Evolutionary conservation across 2,113 vertebrate genomes (phyloP).

Genomic region (Columba janthina): DNA sequence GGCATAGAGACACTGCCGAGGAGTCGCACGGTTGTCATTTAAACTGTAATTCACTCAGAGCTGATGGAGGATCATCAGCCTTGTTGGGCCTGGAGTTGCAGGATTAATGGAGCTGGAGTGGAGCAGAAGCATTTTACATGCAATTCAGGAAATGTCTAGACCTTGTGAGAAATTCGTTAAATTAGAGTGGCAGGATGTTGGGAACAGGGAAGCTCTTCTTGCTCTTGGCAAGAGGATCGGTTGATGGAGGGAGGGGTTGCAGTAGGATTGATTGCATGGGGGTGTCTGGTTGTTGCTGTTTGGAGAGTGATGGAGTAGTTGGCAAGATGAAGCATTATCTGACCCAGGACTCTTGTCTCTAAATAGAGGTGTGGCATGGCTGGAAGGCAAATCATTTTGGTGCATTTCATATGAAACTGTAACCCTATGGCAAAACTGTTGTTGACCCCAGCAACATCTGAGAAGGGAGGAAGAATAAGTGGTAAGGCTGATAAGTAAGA

Average conservation of each 20-base stretch:
- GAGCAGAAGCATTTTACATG: conserved; percentile 52
- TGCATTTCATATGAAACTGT: neutral
- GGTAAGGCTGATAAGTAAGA: neutral
- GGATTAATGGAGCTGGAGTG: conserved; percentile 49
- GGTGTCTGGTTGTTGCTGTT: neutral
- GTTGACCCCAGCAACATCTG: neutral
- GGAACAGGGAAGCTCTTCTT: conserved; percentile 31
- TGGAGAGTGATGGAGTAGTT: neutral
- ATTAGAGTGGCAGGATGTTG: conserved; percentile 21
- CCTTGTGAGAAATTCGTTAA: conserved; percentile 44
- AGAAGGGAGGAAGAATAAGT: neutral
- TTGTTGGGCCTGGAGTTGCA: neutral
- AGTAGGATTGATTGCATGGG: neutral
- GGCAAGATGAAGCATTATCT: neutral
- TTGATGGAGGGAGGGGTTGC: neutral
- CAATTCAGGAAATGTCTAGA: conserved; percentile 67
- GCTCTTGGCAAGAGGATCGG: neutral
- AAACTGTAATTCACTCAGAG: conserved; percentile 52
- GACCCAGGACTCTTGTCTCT: neutral
- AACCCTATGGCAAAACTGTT: neutral
- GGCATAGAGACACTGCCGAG: conserved; percentile 20
- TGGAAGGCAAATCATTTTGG: neutral
- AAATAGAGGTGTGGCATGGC: neutral
- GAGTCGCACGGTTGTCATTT: neutral
- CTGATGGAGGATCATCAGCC: neutral